Conservation (phyloP, 2,888 invertebrate genomes). For the Lepeophtheirus nordmannii region DNA sequence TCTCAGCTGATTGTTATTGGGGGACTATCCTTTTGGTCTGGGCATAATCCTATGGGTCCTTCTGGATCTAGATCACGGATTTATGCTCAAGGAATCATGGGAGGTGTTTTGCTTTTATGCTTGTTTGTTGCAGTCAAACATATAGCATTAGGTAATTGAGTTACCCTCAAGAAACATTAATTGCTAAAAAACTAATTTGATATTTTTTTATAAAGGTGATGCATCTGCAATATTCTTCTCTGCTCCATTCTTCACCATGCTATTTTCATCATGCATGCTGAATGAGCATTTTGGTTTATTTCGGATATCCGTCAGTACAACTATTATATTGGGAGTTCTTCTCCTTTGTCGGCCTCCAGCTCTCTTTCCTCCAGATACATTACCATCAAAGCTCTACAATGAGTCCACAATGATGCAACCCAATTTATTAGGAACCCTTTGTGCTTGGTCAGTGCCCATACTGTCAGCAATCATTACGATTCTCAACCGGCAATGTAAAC, state of each 20-base stretch:
- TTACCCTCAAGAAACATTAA: not conserved
- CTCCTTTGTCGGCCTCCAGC: constrained; percentile 1
- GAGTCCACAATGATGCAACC: not conserved
- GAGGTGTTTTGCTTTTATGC: constrained; percentile 10
- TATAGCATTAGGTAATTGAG: constrained; percentile 13
- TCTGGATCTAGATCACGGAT: not conserved
- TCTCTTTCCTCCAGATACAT: not conserved
- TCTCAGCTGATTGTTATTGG: constrained; percentile 11
- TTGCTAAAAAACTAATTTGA: not conserved
- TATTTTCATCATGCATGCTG: constrained; percentile 11
- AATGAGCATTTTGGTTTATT: constrained; percentile 6
- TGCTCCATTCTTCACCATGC: constrained; percentile 16
- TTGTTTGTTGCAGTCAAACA: constrained; percentile 19
- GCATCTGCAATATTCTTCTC: constrained; percentile 21
- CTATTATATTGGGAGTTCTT: constrained; percentile 13
- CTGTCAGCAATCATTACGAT: constrained; percentile 15
- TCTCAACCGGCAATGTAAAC: constrained; percentile 5
- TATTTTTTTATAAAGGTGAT: not conserved
- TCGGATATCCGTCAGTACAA: not conserved
- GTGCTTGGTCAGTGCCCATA: not conserved
- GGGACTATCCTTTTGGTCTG: not conserved
- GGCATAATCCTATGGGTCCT: not conserved
- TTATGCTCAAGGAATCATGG: constrained; percentile 12
- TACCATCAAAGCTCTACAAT: not conserved
- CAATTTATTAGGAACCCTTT: not conserved